Conservation (phyloP, 2,797 vertebrate genomes). For the Craterocephalus amniculus region DNA sequence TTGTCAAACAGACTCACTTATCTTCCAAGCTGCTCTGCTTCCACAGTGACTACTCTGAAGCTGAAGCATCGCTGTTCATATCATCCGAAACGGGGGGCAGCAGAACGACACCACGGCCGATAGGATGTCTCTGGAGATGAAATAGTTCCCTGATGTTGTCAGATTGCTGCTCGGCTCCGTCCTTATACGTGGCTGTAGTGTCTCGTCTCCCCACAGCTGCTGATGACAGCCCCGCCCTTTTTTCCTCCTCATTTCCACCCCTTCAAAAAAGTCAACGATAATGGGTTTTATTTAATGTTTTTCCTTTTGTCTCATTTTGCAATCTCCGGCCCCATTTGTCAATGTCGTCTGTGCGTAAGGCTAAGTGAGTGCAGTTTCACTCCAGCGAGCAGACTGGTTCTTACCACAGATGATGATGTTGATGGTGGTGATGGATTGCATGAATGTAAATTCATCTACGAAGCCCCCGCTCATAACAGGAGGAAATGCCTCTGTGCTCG, state of each 20-base stretch:
- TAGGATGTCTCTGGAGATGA: slow-evolving; percentile 70
- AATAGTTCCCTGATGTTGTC: slow-evolving; percentile 79
- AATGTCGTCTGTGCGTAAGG: slow-evolving; percentile 71
- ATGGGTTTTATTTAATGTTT: slow-evolving; percentile 83
- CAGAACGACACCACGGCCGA: slow-evolving; percentile 40
- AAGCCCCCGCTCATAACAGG: slow-evolving; percentile 12
- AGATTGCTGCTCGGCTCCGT: slow-evolving; percentile 62
- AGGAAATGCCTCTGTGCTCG: slow-evolving; percentile 34
- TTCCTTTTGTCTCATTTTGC: slow-evolving; percentile 80
- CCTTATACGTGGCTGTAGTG: slow-evolving; percentile 65
- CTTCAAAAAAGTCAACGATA: slow-evolving; percentile 71
- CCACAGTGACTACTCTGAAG: slow-evolving; percentile 44
- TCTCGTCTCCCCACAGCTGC: slow-evolving; percentile 65
- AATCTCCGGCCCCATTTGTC: slow-evolving; percentile 79
- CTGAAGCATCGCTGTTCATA: slow-evolving; percentile 52
- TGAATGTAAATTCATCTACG: slow-evolving; percentile 65
- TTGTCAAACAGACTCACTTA: slow-evolving; percentile 33
- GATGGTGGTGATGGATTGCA: slow-evolving; percentile 74
- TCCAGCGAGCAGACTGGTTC: slow-evolving; percentile 70
- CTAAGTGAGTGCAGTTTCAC: slow-evolving; percentile 75
- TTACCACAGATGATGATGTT: slow-evolving; percentile 79
- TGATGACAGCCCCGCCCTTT: slow-evolving; percentile 68
- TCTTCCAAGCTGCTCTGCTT: slow-evolving; percentile 55
- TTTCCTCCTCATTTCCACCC: slow-evolving; percentile 65
- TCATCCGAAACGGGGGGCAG: slow-evolving; percentile 38